phyloP scores from a whole-genome alignment of 53 echinoderm and acorn worm genomes.

The Holothuria scabra region DNA sequence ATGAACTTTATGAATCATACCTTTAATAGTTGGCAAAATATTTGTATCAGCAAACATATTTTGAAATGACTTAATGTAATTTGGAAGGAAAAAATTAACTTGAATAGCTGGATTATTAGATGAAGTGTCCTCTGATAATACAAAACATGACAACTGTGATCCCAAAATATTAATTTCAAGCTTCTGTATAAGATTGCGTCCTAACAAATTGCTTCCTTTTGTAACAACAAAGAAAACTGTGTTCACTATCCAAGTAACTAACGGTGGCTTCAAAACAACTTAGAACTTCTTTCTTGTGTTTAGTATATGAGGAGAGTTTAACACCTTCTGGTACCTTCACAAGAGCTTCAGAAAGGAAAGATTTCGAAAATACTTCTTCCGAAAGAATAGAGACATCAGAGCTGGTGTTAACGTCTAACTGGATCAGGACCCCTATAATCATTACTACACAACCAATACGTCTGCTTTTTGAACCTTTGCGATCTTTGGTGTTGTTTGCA shows the following conservation, averaged over 20 bases:
- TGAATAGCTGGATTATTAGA: neutral
- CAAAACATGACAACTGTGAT: neutral
- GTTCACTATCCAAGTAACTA: no score
- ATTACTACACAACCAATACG: neutral
- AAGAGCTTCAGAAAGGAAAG: no score
- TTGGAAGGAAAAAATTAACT: no score
- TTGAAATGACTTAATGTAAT: no score
- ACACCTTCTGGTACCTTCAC: no score
- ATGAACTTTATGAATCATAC: no score
- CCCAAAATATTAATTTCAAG: neutral
- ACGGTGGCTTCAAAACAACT: no score
- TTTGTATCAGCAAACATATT: no score
- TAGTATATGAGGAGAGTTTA: no score
- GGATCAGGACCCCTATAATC: neutral
- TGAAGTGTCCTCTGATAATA: neutral
- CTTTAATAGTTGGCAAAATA: no score
- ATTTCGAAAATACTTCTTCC: neutral
- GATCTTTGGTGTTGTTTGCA: no score
- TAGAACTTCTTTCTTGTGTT: no score
- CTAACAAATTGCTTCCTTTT: conserved; percentile 10
- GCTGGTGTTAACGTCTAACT: neutral
- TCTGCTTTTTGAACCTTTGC: neutral
- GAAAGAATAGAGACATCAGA: neutral
- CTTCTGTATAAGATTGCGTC: neutral
- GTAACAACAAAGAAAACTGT: neutral